Evolutionary conservation across 2,797 vertebrate genomes (phyloP).

Genomic region (Coregonus sp.): DNA sequence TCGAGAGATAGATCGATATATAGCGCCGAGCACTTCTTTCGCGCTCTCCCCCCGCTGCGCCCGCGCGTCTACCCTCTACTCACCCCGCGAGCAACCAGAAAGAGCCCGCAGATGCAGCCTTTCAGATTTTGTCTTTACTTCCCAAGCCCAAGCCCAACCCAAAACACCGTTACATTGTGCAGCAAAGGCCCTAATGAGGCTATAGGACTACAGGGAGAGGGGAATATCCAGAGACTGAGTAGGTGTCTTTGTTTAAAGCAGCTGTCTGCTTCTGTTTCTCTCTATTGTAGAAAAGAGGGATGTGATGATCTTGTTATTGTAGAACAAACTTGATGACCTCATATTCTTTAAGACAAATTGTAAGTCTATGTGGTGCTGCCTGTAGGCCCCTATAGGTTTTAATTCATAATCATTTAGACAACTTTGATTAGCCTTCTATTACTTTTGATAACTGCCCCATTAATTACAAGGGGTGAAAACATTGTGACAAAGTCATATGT

Average conservation of each 20-base stretch:
- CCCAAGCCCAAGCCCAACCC: no score
- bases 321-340: neutral
- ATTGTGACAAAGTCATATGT: neutral
- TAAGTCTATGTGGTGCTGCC: neutral
- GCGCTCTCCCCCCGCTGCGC: no score
- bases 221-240: constrained; percentile 22
- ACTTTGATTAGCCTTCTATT: neutral
- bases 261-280: constrained; percentile 49
- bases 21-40: no score
- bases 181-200: neutral
- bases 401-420: neutral
- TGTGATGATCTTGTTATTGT: constrained; percentile 24
- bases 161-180: neutral
- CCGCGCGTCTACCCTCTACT: no score
- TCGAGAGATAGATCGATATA: no score
- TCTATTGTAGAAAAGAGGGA: constrained; percentile 19
- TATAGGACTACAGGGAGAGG: neutral
- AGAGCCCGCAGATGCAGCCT: no score
- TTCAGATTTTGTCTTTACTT: neutral
- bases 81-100: no score
- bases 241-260: constrained; percentile 54
- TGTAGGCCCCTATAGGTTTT: neutral
- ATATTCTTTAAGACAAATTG: neutral
- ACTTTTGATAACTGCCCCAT: neutral
- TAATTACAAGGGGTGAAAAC: neutral